phyloP scores from a whole-genome alignment of 1,140 invertebrate species.

The Psilanteris sp. region DNA sequence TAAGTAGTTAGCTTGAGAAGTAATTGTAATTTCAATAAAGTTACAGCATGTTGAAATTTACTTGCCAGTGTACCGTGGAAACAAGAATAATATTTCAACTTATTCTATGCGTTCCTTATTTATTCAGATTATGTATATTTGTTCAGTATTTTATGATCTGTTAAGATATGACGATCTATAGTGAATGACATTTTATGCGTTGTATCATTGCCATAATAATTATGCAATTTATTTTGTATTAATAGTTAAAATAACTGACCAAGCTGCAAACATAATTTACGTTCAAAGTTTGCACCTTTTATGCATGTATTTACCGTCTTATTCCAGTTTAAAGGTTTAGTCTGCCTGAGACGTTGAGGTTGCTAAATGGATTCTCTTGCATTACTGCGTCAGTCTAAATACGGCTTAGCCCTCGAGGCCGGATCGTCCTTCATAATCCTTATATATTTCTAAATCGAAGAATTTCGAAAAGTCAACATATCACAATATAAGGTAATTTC shows the following conservation, averaged over 20 bases:
- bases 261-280: constrained; percentile 11
- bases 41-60: constrained; percentile 48
- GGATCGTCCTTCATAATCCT: constrained; percentile 53
- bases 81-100: constrained; percentile 54
- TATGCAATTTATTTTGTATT: no score
- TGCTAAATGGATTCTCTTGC: constrained; percentile 74
- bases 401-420: constrained; percentile 59
- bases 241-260: background rate
- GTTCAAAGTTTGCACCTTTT: constrained; percentile 7
- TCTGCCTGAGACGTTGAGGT: constrained; percentile 66
- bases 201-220: no score
- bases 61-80: constrained; percentile 35
- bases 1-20: constrained; percentile 42
- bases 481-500: constrained; percentile 29
- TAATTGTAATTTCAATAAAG: constrained; percentile 55
- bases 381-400: constrained; percentile 72
- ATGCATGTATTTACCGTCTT: constrained; percentile 25
- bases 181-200: no score
- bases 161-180: constrained; percentile 51
- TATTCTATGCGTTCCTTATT: constrained; percentile 51
- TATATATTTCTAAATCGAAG: constrained; percentile 37
- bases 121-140: constrained; percentile 58
- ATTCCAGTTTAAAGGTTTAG: constrained; percentile 33
- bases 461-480: constrained; percentile 33
- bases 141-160: constrained; percentile 45